Base-by-base conservation (phyloP, 2,797 vertebrate species). In the Notoglanidium macrostoma region DNA sequence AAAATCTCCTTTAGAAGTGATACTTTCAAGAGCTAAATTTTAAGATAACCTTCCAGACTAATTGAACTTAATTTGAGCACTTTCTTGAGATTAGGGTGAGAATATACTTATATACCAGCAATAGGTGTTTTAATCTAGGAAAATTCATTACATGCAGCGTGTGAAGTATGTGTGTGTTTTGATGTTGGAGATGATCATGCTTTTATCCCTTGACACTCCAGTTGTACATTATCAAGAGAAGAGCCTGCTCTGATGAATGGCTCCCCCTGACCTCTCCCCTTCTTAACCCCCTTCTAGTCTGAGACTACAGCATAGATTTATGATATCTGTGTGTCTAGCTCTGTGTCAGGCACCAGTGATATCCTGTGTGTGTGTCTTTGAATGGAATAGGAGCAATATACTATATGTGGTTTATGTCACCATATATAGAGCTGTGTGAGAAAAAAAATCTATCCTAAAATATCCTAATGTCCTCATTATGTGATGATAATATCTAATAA, bases 171-270 rank as follows among this genome's bases (percentile, higher is more conserved):
- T 83, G 78, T 83, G 83, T 70, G 55, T 10, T 35, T 35, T 49
- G 86, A 88, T 86, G n/a, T 46, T 78, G 17, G 29, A 90, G 88
- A 92, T 92, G 92, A 88, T 91, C 91, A 94, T 94, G 12, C 63
- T 46, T 81, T 94, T 88, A 89, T 92, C 89, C 89, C 91, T 89
- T 94, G 92, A 92, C 88, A 92, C 92, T 94, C 89, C 91, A 91
- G 89, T 89, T 83, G 89, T 93, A 90, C 89, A 88, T 94, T 92
- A 91, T 86, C 70, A 90, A 80, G 84, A 88, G 90, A 89, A 83
- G 89, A 91, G 90, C 91, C 84, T 89, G 91, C 90, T 90, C 89
- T 94, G 94, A 95, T 93, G 92, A 92, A 95, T 92, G 92, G 87
- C 88, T 92, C 92, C 93, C 89, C 90, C 85, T 90, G 91, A 93